Evolutionary conservation across 2,113 vertebrate genomes (phyloP), one percentile per base, ranked within the genome.

Genomic region (Penelope pileata): DNA sequence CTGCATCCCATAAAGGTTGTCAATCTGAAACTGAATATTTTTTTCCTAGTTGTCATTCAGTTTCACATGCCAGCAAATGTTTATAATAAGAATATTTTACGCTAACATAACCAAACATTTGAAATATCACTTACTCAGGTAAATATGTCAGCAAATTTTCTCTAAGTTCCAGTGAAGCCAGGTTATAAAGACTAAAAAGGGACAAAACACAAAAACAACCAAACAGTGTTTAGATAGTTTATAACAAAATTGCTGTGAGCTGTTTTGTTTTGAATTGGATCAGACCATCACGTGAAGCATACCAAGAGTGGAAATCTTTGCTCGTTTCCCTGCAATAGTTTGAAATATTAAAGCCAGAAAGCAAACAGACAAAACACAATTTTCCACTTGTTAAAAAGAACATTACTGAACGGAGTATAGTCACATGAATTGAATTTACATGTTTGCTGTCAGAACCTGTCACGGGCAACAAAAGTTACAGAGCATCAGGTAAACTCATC

Each of bases 111-210:
- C 30, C 8, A 91, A 94, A 67, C 9, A 60, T 19, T 56, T 56
- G 6, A 51, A 77, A 77, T 30, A 68, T 38, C 88, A 99, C 99
- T 99, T 97, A 99, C 99, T 99, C 99, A 80, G 99, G 99, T 97
- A 99, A 98, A 96, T 99, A 99, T 5, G 99, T 99, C 97, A 99
- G 97, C 95, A 99, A 89, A 96, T 99, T 99, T 97, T 99, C 99
- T 98, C 99, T 97, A 86, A 99, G 98, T 98, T 99, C 99, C 98
- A 99, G 98, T 92, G 99, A 99, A 91, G 98, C 98, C 98, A 99
- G 98, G 98, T 99, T 99, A 96, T 98, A 98, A 94, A 99, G 98
- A 97, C 99, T 99, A 91, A 76, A 98, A 98, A 75, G 83, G 83
- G 77, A 95, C 78, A 38, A 5, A 13, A 68, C 30, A 58, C 30